Evolutionary conservation across 2,888 invertebrate genomes (phyloP), one percentile per base, ranked within the genome.

Genomic region (Mimas tiliae): DNA sequence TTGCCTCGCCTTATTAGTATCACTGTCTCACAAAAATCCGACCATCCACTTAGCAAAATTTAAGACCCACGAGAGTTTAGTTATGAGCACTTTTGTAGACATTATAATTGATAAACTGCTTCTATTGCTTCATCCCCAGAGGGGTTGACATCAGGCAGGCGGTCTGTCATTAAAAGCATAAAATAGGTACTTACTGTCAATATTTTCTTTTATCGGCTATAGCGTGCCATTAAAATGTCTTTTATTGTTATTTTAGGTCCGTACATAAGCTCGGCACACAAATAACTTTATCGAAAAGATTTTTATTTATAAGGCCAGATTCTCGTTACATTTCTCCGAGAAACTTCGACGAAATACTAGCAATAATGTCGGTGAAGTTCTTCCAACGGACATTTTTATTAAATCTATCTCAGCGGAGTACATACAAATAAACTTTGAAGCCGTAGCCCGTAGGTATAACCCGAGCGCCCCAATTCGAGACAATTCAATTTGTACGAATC

Each of bases 391-490:
- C 58, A 42, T 58, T 58, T 58, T 38, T 58, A 58, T 58, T 58
- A 19, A 42, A 58, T 19, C 33, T 53, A 53, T 53, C 53, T n/a
- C 58, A 38, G 55, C 27, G 27, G 27, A 27, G 55, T 38, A 55
- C 34, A 55, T 55, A 55, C 55, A 38, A 55, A 55, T 55, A 55
- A 55, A 55, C 19, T 55, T 16, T 33, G 16, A 16, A 34, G 34
- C 27, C 27, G 27, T 27, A 27, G 27, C 27, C 27, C 4, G 27
- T 27, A 27, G 27, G 27, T 58, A 38, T 42, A 42, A 58, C 42
- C 58, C 58, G 58, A 16, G 58, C 58, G 42, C 16, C 58, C 58
- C 38, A 42, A 58, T 58, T 58, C 42, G 58, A 58, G 58, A 58
- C 58, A 58, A 58, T 58, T 58, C 58, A 58, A 58, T 58, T 58